Percentiles rank a stretch among this genome's conserved stretches.
Conservation (phyloP, 1,140 invertebrate genomes). For the Eciton burchellii region DNA sequence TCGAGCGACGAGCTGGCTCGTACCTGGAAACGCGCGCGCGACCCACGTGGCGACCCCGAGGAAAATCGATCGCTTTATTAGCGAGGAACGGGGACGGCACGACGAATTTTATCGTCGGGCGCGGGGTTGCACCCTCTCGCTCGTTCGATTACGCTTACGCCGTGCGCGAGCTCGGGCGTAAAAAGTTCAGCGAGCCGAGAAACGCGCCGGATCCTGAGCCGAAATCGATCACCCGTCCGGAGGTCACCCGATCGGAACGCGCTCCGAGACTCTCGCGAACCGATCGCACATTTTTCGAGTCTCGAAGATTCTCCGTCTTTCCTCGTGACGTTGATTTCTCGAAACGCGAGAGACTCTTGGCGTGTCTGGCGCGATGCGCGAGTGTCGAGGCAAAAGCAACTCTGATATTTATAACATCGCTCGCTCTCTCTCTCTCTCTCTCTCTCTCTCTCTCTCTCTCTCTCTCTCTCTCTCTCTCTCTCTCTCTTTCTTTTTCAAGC, state of each 20-base stretch:
- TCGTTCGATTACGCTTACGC: conserved; percentile 43
- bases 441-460: no score
- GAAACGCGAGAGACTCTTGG: no score
- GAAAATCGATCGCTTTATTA: conserved; percentile 60
- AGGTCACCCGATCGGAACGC: no score
- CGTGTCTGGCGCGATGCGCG: no score
- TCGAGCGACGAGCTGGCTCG: conserved; percentile 16
- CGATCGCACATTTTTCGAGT: no score
- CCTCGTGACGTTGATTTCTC: no score
- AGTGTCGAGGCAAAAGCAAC: no score
- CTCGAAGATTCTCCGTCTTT: not conserved
- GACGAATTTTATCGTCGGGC: conserved; percentile 52
- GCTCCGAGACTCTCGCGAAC: no score
- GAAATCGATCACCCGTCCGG: not conserved
- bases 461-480: no score
- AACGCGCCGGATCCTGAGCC: not conserved
- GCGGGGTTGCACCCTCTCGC: not conserved
- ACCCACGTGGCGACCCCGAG: conserved; percentile 43
- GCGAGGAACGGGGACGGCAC: conserved; percentile 34
- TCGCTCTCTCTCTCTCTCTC: no score
- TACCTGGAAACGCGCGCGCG: conserved; percentile 49
- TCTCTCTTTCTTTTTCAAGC: no score
- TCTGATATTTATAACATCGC: no score
- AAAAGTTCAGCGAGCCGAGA: not conserved
- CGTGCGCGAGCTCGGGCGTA: not conserved